phyloP scores from a whole-genome alignment of 2,888 invertebrate genomes.

The Andricus quercusramuli region DNA sequence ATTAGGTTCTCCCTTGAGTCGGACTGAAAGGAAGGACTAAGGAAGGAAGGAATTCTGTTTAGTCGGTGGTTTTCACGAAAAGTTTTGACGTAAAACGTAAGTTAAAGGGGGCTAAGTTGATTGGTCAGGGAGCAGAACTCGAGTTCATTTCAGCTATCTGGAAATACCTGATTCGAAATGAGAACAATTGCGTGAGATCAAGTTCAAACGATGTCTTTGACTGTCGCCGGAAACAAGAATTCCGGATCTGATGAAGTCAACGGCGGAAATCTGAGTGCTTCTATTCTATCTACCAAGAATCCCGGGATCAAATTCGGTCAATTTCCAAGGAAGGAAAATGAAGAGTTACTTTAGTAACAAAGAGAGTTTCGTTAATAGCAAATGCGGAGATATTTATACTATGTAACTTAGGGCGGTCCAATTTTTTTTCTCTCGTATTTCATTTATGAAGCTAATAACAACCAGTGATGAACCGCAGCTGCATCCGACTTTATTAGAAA shows the following conservation, averaged over 20 bases:
- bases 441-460: too few relatives aligned
- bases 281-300: background rate
- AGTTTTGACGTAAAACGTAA: constrained; percentile 27
- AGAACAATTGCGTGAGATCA: constrained; percentile 17
- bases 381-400: background rate
- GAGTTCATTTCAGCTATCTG: constrained; percentile 6
- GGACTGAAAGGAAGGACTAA: background rate
- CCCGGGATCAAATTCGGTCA: background rate
- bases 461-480: too few relatives aligned
- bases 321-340: background rate
- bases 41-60: constrained; percentile 11
- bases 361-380: background rate
- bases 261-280: constrained; percentile 10
- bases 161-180: constrained; percentile 4
- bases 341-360: background rate
- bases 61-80: constrained; percentile 21
- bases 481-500: too few relatives aligned
- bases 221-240: constrained; percentile 12
- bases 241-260: constrained; percentile 26
- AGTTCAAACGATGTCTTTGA: constrained; percentile 17
- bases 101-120: constrained; percentile 18
- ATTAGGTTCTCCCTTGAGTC: constrained; percentile 25
- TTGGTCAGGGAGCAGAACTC: constrained; percentile 26
- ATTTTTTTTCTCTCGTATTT: too few relatives aligned
- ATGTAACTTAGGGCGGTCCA: too few relatives aligned